Percentiles rank a stretch among this genome's conserved stretches.
Evolutionary conservation across 2,888 invertebrate genomes (phyloP).

Genomic region (Acronicta alni): DNA sequence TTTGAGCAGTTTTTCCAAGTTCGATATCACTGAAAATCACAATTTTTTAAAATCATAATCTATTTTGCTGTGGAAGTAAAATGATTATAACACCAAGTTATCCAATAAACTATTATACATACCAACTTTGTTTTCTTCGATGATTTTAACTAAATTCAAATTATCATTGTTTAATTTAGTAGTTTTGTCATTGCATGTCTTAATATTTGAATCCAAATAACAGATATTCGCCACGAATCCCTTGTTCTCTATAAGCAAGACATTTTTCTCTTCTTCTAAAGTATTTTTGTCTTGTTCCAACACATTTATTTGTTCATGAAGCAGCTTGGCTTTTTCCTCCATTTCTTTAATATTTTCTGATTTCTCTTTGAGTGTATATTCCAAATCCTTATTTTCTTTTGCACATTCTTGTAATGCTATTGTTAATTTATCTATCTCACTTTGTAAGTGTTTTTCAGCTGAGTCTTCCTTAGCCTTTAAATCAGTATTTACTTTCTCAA

Average conservation of each 20-base stretch:
- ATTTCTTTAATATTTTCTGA: slow-evolving; percentile 60
- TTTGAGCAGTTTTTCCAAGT: slow-evolving; percentile 66
- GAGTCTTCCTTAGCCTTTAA: slow-evolving; percentile 45
- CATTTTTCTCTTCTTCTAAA: slow-evolving; percentile 48
- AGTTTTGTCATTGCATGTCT: slow-evolving; percentile 35
- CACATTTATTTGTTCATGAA: slow-evolving; percentile 52
- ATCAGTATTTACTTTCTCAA: slow-evolving; percentile 59
- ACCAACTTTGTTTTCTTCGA: slow-evolving; percentile 70
- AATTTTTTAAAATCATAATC: neutral
- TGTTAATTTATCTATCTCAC: slow-evolving; percentile 49
- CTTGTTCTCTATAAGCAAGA: slow-evolving; percentile 12
- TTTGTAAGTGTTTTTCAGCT: slow-evolving; percentile 29
- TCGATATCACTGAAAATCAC: slow-evolving; percentile 67
- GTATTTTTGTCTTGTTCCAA: slow-evolving; percentile 64
- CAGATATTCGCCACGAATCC: slow-evolving; percentile 12
- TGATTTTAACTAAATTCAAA: slow-evolving; percentile 43
- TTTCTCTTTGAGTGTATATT: slow-evolving; percentile 61
- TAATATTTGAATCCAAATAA: slow-evolving; percentile 23
- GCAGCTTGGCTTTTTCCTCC: slow-evolving; percentile 57
- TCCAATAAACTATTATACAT: slow-evolving; percentile 16
- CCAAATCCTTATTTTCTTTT: slow-evolving; percentile 56
- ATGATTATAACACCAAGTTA: too few relatives aligned
- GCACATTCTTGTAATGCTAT: slow-evolving; percentile 50
- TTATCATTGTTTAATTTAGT: slow-evolving; percentile 54
- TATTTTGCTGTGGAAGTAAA: neutral